Base-by-base conservation (phyloP, 2,888 invertebrate species). In the Neocrepidodera transversa region DNA sequence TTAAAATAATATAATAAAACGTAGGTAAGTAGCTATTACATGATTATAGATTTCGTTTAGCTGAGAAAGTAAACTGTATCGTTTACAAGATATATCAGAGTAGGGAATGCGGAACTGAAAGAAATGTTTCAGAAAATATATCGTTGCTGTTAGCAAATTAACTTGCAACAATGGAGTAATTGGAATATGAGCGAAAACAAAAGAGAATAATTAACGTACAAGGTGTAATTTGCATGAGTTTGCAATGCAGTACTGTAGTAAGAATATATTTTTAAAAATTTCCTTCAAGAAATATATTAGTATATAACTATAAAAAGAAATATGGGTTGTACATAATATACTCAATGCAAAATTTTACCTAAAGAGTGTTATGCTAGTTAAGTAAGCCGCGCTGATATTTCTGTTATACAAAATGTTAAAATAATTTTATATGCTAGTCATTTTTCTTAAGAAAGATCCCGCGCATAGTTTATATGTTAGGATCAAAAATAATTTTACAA, bases 131-230 rank as follows among this genome's bases (percentile, higher is more conserved):
- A 26, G 23, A 43, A 45, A 26, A 45, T 16, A 26, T 45, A 23
- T 14, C 26, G 45, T 13, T 45, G 45, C 36, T 54, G 54, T 54
- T 45, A 54, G 54, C 54, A 36, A 54, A 54, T 53, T 51, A 53
- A 53, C 48, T 48, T n/a, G 16, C 47, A 58, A 53, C 58, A 58
- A 58, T 58, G 23, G 45, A 36, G 23, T 53, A 47, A 54, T 54
- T 23, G 26, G 38, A 48, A 42, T 53, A 47, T 48, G 47, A 47
- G 47, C 36, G 20, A 20, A 55, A 35, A 62, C 60, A 60, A 59
- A 59, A 62, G 57, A 50, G 36, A 52, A 35, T 49, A 43, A 58
- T 59, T 56, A 56, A 52, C 51, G 17, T 11, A 23, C 36, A 17
- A 11, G 5, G 36, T 38, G 26, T 10, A 36, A 50, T 50, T 30